Evolutionary conservation across 1,140 invertebrate genomes (phyloP).

Genomic region (Diorhabda sublineata): DNA sequence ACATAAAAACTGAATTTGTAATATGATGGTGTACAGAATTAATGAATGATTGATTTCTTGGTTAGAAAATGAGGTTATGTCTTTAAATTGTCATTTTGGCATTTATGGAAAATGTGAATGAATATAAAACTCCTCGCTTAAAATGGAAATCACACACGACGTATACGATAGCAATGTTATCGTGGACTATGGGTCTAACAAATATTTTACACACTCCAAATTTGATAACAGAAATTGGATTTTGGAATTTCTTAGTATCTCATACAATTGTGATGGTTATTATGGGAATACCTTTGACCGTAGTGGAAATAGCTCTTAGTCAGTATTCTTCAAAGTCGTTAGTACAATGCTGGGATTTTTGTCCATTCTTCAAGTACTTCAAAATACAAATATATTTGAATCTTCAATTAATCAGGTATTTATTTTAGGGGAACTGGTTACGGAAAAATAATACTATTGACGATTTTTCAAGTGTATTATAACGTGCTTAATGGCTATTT

Average conservation of each 20-base stretch:
- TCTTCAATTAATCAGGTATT: background rate
- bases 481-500: conserved; percentile 7
- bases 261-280: background rate
- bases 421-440: conserved; percentile 8
- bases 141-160: conserved; percentile 7
- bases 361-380: conserved; percentile 8
- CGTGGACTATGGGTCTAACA: conserved; percentile 6
- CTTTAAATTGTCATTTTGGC: too few species aligned
- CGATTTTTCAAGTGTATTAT: conserved; percentile 7
- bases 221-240: background rate
- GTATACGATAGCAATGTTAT: conserved; percentile 5
- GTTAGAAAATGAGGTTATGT: too few species aligned
- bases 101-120: too few species aligned
- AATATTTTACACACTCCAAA: conserved; percentile 5
- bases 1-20: too few species aligned
- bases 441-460: background rate
- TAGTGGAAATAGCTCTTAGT: conserved; percentile 8
- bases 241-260: background rate
- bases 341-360: conserved; percentile 7
- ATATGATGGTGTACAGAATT: too few species aligned
- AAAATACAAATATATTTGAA: background rate
- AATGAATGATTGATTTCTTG: too few species aligned
- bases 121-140: too few species aligned
- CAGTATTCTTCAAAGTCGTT: conserved; percentile 10
- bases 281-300: conserved; percentile 6